A percentile compares a stretch with the other conserved stretches of the same genome.
Conservation (phyloP, 2,797 vertebrate genomes). For the Bucorvus abyssinicus region DNA sequence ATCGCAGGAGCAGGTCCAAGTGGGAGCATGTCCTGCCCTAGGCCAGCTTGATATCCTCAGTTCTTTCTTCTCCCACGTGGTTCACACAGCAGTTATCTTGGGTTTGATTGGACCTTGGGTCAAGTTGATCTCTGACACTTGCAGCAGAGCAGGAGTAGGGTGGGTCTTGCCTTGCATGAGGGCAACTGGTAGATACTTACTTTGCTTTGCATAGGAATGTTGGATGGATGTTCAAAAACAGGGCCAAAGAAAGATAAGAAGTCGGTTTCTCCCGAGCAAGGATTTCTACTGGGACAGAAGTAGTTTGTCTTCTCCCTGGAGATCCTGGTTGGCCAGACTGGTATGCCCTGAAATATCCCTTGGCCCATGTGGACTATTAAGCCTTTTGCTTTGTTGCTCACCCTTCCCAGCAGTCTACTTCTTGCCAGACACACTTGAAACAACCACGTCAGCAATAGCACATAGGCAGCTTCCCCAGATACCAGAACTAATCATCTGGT, state of each 20-base stretch:
- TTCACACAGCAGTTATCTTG: not conserved
- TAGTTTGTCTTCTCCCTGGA: not conserved
- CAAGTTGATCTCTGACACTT: not conserved
- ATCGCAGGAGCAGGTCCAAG: not conserved
- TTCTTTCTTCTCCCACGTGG: not conserved
- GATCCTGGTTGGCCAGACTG: not conserved
- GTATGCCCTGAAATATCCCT: not conserved
- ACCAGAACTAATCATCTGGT: not conserved
- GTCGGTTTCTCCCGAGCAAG: not conserved
- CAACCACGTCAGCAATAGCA: not conserved
- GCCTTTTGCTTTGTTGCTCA: not conserved
- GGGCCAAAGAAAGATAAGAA: not conserved
- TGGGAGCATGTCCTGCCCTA: not conserved
- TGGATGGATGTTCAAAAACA: not conserved
- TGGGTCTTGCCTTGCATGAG: not conserved
- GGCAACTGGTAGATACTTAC: not conserved
- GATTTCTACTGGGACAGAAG: not conserved
- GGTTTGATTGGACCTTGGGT: not conserved
- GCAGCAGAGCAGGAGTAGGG: not conserved
- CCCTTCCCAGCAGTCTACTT: not conserved
- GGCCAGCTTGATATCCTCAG: accelerated
- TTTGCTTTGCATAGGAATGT: not conserved
- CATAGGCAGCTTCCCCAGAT: not conserved
- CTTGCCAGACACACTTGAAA: not conserved
- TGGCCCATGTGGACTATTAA: not conserved